Base-by-base conservation (phyloP, 2,888 invertebrate species). In the Drosophila sordidula region DNA sequence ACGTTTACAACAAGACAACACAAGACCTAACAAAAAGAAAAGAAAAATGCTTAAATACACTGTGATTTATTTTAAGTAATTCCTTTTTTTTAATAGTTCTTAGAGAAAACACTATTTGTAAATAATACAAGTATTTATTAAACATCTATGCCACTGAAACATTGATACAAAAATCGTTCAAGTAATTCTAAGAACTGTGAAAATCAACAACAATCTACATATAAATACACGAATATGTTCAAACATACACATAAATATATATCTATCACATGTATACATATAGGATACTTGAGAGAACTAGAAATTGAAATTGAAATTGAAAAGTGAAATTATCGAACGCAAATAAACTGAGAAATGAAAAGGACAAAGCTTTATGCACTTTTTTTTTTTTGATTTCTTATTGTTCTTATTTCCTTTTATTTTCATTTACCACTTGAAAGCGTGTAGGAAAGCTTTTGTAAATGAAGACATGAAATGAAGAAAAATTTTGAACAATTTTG, bases 31-130 rank as follows among this genome's bases (percentile, higher is more conserved):
- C 18, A 54, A 38, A 50, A 81, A 70, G 49, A 79, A 71, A 63
- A 46, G 46, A 49, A 72, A 70, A 78, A 86, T 87, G 85, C 78
- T 81, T 87, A 86, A 79, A 83, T 75, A 88, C 70, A 70, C 83
- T 84, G 83, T 84, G 83, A 84, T 84, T 88, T 84, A 88, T 88
- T 88, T 84, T 84, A 84, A 84, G 83, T 88, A 80, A 55, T 77
- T 44, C 11, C 86, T 82, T 87, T 87, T 83, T 83, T 83, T 82
- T 41, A 74, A 61, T 84, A 83, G 88, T 66, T 72, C 16, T 68
- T 87, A 82, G 61, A 70, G 52, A 26, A 44, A 65, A 39, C 6
- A 42, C 32, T n/a, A 42, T 26, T 32, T 54, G 36, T 50, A 57
- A 18, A 50, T 22, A 56, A 45, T 42, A 54, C 52, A 8, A 39